These are phyloP conservation scores for Vanessa atalanta DNA, from an alignment of 1,140 invertebrate species.

Conservation along the genomic window DNA sequence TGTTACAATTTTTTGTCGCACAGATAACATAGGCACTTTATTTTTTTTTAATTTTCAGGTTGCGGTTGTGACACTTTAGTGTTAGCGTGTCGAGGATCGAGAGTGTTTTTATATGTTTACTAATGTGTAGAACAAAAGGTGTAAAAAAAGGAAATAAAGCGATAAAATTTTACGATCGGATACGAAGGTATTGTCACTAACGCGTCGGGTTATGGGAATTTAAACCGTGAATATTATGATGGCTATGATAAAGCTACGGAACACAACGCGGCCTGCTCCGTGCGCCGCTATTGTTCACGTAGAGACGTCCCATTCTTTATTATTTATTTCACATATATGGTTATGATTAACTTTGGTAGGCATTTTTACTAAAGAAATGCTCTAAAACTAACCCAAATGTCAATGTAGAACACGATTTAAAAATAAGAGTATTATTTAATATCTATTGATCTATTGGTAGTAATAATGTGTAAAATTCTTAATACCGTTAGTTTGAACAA, in stretches of 20 bases:
- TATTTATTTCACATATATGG: too few species aligned
- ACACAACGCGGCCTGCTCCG: not conserved
- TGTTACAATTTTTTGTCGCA: constrained; percentile 11
- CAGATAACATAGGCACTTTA: constrained; percentile 33
- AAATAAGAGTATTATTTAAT: too few species aligned
- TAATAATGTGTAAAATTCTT: too few species aligned
- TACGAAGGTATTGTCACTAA: constrained; percentile 58
- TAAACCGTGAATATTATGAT: constrained; percentile 54
- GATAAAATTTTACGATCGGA: constrained; percentile 76
- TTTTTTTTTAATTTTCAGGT: constrained; percentile 34
- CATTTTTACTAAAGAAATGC: too few species aligned
- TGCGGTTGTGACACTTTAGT: constrained; percentile 34
- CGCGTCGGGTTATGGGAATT: constrained; percentile 61
- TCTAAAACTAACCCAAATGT: too few species aligned
- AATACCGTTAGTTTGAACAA: too few species aligned
- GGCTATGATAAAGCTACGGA: not conserved
- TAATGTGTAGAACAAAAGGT: constrained; percentile 57
- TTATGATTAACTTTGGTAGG: too few species aligned
- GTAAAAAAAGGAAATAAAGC: constrained; percentile 68
- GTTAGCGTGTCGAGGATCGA: constrained; percentile 24
- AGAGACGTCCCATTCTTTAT: too few species aligned
- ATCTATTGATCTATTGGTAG: too few species aligned
- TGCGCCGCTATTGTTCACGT: too few species aligned
- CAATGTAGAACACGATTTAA: too few species aligned
- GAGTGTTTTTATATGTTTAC: constrained; percentile 43